Evolutionary conservation across 1,140 invertebrate genomes (phyloP), one percentile per base, ranked within the genome.

Genomic region (Meloidogyne chitwoodi): DNA sequence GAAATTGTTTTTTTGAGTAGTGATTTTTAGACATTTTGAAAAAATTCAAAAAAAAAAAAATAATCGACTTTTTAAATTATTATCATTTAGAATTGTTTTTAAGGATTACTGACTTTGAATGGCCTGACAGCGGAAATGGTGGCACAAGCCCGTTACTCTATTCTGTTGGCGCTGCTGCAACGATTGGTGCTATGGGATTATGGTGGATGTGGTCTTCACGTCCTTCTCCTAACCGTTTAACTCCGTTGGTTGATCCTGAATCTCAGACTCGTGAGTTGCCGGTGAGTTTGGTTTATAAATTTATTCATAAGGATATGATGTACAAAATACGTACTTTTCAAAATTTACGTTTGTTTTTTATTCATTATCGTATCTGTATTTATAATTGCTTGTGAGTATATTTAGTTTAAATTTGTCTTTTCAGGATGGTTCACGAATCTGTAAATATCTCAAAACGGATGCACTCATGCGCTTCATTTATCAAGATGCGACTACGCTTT

Each of bases 401-500:
- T 61, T 12, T 63, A 38, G 44, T 16, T 61, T 56, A n/a, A n/a
- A n/a, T 11, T 24, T 61, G 67, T 29, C 14, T 83, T 91, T 91
- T 41, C 90, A 96, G 94, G 93, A 93, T 83, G 91, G 92, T 79
- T 94, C 95, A 88, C 90, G 93, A 87, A 92, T 95, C 72, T 91
- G 93, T 79, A 93, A 94, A 65, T 96, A 94, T 26, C 92, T 93
- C 89, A 94, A 94, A 89, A 93, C 95, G 85, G 93, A 93, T 66
- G 92, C 93, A 87, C 94, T 93, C 85, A 88, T 95, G 48, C 92
- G 91, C 82, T 94, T 92, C 87, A 89, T 94, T 61, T 92, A 92
- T 87, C 69, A 76, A 81, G 95, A 96, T 88, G 92, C 93, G 24
- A 91, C 90, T 79, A 98, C 95, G 3, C 87, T 97, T 0, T 94